These are phyloP conservation scores for Daubentonia madagascariensis DNA, from an alignment of 2,113 vertebrate species.

Conservation along the genomic window DNA sequence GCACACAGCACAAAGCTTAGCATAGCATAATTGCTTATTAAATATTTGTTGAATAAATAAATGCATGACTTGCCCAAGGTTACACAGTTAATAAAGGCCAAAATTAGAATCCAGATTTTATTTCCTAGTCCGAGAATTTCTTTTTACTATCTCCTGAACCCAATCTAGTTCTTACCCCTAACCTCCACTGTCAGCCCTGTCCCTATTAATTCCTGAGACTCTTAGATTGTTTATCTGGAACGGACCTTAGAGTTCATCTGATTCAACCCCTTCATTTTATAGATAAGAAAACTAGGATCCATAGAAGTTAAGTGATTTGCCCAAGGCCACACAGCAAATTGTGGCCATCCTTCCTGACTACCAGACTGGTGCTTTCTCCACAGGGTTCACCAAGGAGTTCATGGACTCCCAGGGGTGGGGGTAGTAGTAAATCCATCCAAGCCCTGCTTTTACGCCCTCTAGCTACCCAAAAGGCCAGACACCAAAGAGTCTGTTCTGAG, in stretches of 20 bases:
- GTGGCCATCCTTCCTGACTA: neutral
- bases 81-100: neutral
- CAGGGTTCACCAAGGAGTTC: neutral
- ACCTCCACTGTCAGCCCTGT: neutral
- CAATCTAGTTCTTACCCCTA: neutral
- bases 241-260: neutral
- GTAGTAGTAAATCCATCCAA: neutral
- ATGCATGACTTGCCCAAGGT: neutral
- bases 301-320: neutral
- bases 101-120: slow-evolving; percentile 17
- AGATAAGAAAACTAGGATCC: neutral
- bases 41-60: slow-evolving; percentile 4
- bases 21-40: neutral
- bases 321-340: neutral
- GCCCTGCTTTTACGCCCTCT: neutral
- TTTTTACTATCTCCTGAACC: neutral
- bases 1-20: neutral
- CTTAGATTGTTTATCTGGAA: neutral
- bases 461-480: neutral
- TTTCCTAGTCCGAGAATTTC: slow-evolving; percentile 16
- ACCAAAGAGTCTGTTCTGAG: neutral
- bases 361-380: neutral
- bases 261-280: neutral
- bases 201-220: neutral
- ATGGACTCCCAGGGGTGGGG: neutral